Evolutionary conservation across 2,888 invertebrate genomes (phyloP).

Genomic region (Tinea pellionella): DNA sequence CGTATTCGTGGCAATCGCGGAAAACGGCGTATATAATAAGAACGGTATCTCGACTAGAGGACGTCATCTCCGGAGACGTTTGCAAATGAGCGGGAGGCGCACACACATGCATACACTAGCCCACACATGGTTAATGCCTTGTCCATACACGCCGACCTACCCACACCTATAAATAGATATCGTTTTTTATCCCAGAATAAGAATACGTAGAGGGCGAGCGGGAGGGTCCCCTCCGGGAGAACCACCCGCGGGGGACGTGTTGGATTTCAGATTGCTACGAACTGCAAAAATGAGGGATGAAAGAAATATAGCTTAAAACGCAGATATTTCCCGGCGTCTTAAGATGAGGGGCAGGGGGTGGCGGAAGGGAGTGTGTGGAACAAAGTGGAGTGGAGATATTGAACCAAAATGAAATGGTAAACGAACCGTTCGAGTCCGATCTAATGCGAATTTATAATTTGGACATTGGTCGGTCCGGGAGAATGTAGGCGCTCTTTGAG

Average conservation of each 20-base stretch:
- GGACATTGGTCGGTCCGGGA: conserved; percentile 58
- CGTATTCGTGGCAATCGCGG: conserved; percentile 57
- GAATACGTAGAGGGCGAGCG: conserved; percentile 56
- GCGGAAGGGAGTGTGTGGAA: conserved; percentile 63
- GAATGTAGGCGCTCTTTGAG: conserved; percentile 51
- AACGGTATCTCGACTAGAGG: conserved; percentile 43
- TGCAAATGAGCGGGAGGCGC: conserved; percentile 64
- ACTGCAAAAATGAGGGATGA: conserved; percentile 73
- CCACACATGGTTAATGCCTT: conserved; percentile 43
- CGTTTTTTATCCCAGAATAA: conserved; percentile 69
- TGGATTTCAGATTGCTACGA: conserved; percentile 72
- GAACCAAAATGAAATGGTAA: conserved; percentile 70
- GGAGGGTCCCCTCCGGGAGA: conserved; percentile 33
- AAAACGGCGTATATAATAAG: conserved; percentile 58
- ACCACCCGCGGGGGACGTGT: conserved; percentile 66
- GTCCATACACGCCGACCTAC: conserved; percentile 56
- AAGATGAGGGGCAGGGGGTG: conserved; percentile 39
- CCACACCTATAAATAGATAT: conserved; percentile 70
- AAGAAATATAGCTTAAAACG: conserved; percentile 73
- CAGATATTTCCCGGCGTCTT: conserved; percentile 70
- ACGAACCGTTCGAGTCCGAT: conserved; percentile 70
- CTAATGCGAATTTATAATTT: conserved; percentile 71
- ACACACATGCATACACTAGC: conserved; percentile 34
- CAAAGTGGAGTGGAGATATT: conserved; percentile 70
- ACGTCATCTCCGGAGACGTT: conserved; percentile 69